phyloP scores from a whole-genome alignment of 1,140 invertebrate species.

The Papilio polytes region DNA sequence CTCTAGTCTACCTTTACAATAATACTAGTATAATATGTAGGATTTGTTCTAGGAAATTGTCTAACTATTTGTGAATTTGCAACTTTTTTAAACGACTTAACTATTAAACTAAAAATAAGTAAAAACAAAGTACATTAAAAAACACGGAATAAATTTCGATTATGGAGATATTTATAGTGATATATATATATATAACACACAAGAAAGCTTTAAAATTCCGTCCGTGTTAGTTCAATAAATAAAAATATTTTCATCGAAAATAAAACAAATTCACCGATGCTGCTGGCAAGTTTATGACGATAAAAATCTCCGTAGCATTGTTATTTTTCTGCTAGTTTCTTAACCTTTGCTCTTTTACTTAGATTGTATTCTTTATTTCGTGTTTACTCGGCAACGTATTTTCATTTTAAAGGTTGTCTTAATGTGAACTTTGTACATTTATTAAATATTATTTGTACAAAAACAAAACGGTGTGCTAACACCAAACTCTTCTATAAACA shows the following conservation, averaged over 20 bases:
- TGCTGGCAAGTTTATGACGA: background rate
- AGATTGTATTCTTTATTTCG: background rate
- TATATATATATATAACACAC: too few relatives aligned
- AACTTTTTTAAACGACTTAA: too few relatives aligned
- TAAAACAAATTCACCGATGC: background rate
- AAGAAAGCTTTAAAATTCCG: background rate
- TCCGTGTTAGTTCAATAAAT: background rate
- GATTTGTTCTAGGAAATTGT: background rate
- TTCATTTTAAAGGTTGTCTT: background rate
- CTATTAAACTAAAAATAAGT: too few relatives aligned
- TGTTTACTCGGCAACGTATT: background rate
- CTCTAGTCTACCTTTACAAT: background rate
- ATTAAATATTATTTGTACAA: background rate
- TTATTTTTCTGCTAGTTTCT: constrained; percentile 6
- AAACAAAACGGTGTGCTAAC: too few relatives aligned
- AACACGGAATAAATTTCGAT: too few relatives aligned
- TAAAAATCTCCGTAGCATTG: background rate
- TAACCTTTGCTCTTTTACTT: background rate
- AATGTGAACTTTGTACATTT: background rate
- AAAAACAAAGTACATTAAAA: too few relatives aligned
- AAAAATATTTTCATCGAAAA: background rate
- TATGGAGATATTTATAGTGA: too few relatives aligned
- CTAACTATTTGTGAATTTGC: background rate
- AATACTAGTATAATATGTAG: background rate
- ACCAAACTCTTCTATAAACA: too few relatives aligned